Evolutionary conservation across 1,140 invertebrate species (phyloP), one percentile per base, ranked within the genome.

Genomic region (Battus philenor): DNA sequence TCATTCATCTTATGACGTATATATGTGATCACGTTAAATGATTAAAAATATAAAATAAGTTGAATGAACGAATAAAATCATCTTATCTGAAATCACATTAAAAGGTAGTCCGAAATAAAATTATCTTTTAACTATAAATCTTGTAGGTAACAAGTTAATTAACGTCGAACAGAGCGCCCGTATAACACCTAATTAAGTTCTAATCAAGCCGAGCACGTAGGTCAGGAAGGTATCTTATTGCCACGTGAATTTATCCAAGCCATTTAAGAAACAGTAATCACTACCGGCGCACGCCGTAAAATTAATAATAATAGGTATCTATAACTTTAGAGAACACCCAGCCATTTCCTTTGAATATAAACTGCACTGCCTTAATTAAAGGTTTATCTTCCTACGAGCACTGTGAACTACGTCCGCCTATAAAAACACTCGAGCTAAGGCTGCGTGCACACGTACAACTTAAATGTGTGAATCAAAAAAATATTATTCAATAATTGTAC

Each of bases 331-430:
- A 34, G 31, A 33, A 17, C 31, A 33, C 31, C 15, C 31, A 3
- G 32, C 32, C 32, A 34, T 36, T 36, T 36, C 33, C 33, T 36
- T 10, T 36, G 17, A 20, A 22, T 36, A 33, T 33, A 36, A 36
- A 36, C 33, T 22, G 17, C 33, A 36, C 33, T 36, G 9, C 33
- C 33, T 36, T 36, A 36, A 36, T 36, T 36, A 36, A 36, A 36
- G 33, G 33, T 36, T 36, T 36, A 36, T 36, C 32, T 34, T 34
- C 33, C 33, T 36, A 36, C 33, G 33, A 36, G 33, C 33, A 36
- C 33, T 36, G 33, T 36, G 33, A 36, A 36, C 33, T 36, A 36
- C 33, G 33, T 36, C 33, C 33, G 33, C 33, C 33, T 36, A 36
- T 36, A 36, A 36, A 36, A 36, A 36, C 16, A 20, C 33, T 20